Evolutionary conservation across 2,113 vertebrate species (phyloP), one percentile per base, ranked within the genome.

Genomic region (Misgurnus anguillicaudatus): DNA sequence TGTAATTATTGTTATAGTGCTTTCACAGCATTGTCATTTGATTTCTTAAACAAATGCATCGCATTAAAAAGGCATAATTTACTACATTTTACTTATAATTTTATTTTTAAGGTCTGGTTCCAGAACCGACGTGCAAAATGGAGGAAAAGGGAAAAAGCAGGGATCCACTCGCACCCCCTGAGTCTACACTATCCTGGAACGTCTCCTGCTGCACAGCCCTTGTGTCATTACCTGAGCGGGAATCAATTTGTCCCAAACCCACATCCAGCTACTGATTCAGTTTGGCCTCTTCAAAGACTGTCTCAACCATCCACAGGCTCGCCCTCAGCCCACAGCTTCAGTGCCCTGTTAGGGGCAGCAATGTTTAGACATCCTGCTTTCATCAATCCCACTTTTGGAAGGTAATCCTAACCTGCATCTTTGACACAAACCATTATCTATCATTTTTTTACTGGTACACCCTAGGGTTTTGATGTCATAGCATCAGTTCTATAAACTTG

Each of bases 41-140:
- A 31, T 5, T 17, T 55, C 17, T 55, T n/a, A 55, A 55, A 53
- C 9, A 73, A 57, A 60, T 42, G 10, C 58, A 53, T 4, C 19
- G 5, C 17, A n/a, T 8, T n/a, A 55, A n/a, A 55, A 55, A 55
- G n/a, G 53, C 5, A 13, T 5, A 55, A 7, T 4, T 2, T 55
- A n/a, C 6, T 16, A 57, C 53, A 11, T 8, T 3, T 9, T 7
- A 7, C 10, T 17, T 36, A 11, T 31, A 9, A 10, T 68, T 69
- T 16, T 69, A 38, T 82, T 78, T 80, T 82, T 85, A 81, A 95
- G 94, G 95, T 95, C 73, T 96, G 95, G 95, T 95, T 96, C 88
- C 95, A 96, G 89, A 95, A 96, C 90, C 94, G 95, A 58, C 91
- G 95, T 87, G 95, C 95, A 79, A 96, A 96, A 87, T 96, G 94